A percentile compares a stretch with the other conserved stretches of the same genome.
Conservation (phyloP, 2,797 vertebrate genomes). For the Muscicapa comitata region DNA sequence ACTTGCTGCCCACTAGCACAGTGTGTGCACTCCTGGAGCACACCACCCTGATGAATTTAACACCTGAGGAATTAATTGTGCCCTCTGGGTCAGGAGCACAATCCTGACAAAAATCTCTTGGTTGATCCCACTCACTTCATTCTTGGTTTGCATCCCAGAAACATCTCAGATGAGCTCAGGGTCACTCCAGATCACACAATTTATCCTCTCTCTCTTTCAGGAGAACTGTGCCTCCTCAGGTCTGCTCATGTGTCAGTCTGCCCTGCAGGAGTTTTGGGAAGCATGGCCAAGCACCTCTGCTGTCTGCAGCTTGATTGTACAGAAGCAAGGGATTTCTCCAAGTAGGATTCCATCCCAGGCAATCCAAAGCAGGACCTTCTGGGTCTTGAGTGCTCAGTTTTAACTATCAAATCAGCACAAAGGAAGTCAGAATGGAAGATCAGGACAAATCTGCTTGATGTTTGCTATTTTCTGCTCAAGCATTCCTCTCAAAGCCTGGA, state of each 20-base stretch:
- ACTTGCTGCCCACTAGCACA: neutral
- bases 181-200: neutral
- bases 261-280: neutral
- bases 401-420: neutral
- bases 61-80: neutral
- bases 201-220: neutral
- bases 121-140: neutral
- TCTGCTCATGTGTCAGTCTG: neutral
- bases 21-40: rapidly evolving
- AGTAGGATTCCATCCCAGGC: neutral
- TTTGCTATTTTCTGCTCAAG: neutral
- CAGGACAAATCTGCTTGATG: rapidly evolving
- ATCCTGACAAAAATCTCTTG: neutral
- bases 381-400: neutral
- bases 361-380: neutral
- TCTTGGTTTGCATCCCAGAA: neutral
- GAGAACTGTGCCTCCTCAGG: neutral
- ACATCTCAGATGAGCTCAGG: neutral
- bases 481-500: neutral
- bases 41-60: neutral
- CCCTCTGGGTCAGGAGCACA: neutral
- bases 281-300: neutral
- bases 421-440: neutral
- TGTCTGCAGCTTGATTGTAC: neutral
- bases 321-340: neutral